phyloP scores from a whole-genome alignment of 2,113 vertebrate genomes.

The Oncorhynchus kisutch region DNA sequence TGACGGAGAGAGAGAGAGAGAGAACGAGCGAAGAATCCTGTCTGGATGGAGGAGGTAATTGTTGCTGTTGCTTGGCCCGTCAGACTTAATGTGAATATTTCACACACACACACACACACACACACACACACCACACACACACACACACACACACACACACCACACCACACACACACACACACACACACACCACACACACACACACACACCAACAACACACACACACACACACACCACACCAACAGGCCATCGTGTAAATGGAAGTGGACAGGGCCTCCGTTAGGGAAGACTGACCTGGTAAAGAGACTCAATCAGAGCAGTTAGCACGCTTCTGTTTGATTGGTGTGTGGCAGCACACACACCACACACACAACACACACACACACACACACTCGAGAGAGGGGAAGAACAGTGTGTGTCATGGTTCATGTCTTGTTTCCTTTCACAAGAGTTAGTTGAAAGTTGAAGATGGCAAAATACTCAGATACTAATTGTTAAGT shows the following conservation, averaged over 20 bases:
- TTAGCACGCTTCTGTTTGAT: constrained; percentile 10
- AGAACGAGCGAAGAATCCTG: background rate
- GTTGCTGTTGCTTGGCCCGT: background rate
- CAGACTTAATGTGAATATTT: constrained; percentile 4
- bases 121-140: too few relatives aligned
- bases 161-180: too few relatives aligned
- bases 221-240: background rate
- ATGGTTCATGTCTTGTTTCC: too few relatives aligned
- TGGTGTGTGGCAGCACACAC: constrained; percentile 19
- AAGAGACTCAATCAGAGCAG: constrained; percentile 19
- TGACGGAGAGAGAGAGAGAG: background rate
- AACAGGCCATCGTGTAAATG: constrained; percentile 11
- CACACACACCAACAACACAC: background rate
- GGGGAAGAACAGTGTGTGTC: too few relatives aligned
- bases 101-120: background rate
- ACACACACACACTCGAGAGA: background rate
- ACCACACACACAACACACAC: too few relatives aligned
- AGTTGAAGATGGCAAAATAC: too few relatives aligned
- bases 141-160: too few relatives aligned
- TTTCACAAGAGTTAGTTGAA: too few relatives aligned
- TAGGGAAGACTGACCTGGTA: constrained; percentile 18
- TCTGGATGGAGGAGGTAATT: background rate
- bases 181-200: too few relatives aligned
- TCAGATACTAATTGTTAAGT: too few relatives aligned
- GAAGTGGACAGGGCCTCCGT: constrained; percentile 24